Evolutionary conservation across 2,888 invertebrate species (phyloP).

Genomic region (Lampropteryx suffumata): DNA sequence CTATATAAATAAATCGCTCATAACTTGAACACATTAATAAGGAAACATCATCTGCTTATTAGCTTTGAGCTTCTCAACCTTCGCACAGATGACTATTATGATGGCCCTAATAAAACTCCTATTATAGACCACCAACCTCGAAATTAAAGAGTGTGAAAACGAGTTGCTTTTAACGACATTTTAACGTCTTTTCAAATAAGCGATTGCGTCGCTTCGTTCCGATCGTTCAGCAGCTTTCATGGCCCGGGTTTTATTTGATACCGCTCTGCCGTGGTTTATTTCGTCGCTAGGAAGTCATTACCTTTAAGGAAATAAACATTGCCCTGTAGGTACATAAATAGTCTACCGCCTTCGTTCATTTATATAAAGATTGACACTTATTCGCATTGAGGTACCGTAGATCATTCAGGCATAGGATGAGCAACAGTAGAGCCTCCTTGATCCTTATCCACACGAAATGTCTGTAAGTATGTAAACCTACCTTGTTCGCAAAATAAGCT

Average conservation of each 20-base stretch:
- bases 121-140: conserved; percentile 44
- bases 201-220: conserved; percentile 48
- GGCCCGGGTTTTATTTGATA: conserved; percentile 39
- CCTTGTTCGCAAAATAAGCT: no score
- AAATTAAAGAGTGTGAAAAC: conserved; percentile 38
- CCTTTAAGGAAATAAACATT: no score
- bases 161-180: conserved; percentile 45
- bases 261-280: conserved; percentile 30
- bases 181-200: conserved; percentile 50
- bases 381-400: neutral
- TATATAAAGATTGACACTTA: neutral
- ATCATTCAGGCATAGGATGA: neutral
- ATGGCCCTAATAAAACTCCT: conserved; percentile 19
- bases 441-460: neutral
- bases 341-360: no score
- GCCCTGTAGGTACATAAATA: no score
- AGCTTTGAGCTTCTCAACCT: neutral
- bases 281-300: conserved; percentile 10
- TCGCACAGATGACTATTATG: neutral
- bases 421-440: neutral
- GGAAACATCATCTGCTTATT: neutral
- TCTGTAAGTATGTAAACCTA: neutral
- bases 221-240: conserved; percentile 51
- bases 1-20: no score
- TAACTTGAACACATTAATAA: no score